Percentiles rank a stretch among this genome's conserved stretches.
These are phyloP conservation scores for Ophiothrix spiculata DNA, from an alignment of 35 echinoderm and acorn worm species.

Conservation along the genomic window DNA sequence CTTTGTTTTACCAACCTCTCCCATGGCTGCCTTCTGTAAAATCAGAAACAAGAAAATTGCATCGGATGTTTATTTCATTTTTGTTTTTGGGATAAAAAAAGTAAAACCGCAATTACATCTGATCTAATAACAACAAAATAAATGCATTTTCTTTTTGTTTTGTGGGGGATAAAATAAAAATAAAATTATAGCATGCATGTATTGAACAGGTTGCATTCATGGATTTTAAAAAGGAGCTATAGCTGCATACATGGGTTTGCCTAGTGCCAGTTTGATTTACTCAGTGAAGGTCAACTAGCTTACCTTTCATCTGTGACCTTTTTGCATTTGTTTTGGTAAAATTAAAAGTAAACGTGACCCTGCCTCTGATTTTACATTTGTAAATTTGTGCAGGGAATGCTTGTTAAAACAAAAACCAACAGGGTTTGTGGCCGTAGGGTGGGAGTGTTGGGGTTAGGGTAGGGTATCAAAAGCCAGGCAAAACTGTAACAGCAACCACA, in stretches of 20 bases:
- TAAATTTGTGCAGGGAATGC: not conserved
- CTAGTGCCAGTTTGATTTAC: not conserved
- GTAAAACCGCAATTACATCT: not conserved
- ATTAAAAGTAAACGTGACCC: not conserved
- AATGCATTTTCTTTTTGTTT: not conserved
- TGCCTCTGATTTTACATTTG: conserved; percentile 8
- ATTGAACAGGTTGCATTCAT: not conserved
- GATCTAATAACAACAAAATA: not conserved
- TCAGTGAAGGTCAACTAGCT: not conserved
- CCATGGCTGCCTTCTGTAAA: conserved; percentile 11
- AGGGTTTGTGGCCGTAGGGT: not conserved
- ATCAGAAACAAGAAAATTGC: conserved; percentile 4
- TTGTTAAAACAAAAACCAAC: not conserved
- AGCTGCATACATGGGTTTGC: conserved; percentile 3
- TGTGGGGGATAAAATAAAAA: not conserved
- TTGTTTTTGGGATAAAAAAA: too few relatives aligned
- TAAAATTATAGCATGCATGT: not conserved
- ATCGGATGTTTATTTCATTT: not conserved
- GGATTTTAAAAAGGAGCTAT: not conserved
- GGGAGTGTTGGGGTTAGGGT: not conserved
- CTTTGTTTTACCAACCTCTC: conserved; percentile 15
- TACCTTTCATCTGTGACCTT: not conserved
- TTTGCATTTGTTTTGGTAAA: not conserved
- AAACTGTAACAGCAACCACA: conserved; percentile 2
- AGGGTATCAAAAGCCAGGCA: not conserved